phyloP scores from a whole-genome alignment of 1,140 invertebrate species.

The Pseudomyrmex flavicornis region DNA sequence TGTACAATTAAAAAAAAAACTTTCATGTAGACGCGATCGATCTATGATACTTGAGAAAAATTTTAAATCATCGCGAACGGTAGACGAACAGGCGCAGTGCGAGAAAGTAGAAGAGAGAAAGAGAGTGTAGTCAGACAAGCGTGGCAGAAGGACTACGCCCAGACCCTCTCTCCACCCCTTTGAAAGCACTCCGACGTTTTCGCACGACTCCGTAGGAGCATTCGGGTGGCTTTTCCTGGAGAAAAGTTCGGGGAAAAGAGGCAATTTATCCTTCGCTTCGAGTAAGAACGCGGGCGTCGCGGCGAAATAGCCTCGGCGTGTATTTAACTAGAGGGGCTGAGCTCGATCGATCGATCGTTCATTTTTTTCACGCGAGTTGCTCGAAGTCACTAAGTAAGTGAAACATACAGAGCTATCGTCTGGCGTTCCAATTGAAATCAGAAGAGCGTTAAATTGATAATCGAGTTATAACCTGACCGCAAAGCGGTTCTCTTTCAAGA shows the following conservation, averaged over 20 bases:
- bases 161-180: constrained; percentile 62
- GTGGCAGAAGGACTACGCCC: constrained; percentile 72
- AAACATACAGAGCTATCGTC: constrained; percentile 14
- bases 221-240: constrained; percentile 74
- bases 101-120: constrained; percentile 23
- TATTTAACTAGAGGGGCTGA: constrained; percentile 65
- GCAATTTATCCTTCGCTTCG: constrained; percentile 76
- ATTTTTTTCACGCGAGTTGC: constrained; percentile 48
- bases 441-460: constrained; percentile 29
- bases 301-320: constrained; percentile 60
- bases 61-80: constrained; percentile 44
- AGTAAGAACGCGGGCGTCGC: constrained; percentile 67
- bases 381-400: constrained; percentile 39
- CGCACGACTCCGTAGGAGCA: constrained; percentile 71
- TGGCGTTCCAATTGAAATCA: constrained; percentile 35
- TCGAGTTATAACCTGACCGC: not conserved
- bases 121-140: constrained; percentile 26
- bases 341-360: constrained; percentile 48
- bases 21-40: constrained; percentile 12
- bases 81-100: constrained; percentile 1
- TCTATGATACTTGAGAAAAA: constrained; percentile 30
- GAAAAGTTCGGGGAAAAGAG: constrained; percentile 70
- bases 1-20: not conserved
- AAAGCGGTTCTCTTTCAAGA: not conserved
- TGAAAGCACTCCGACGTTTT: constrained; percentile 73